Evolutionary conservation across 2,113 vertebrate genomes (phyloP), one percentile per base, ranked within the genome.

Genomic region (Chrysemys picta): DNA sequence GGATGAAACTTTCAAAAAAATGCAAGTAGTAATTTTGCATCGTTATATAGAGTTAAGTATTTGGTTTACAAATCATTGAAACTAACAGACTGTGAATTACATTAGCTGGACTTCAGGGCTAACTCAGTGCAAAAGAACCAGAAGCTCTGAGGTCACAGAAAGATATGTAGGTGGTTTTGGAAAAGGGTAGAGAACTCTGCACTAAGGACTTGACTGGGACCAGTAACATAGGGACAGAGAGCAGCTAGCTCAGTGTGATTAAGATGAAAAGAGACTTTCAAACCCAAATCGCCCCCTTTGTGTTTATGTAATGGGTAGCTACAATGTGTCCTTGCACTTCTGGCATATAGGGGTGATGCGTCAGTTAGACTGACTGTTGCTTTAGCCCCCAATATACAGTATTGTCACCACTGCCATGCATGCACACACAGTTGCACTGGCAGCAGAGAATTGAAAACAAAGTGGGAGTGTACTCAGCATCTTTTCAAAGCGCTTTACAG

Each of bases 141-240:
- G 19, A 0, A 2, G 17, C 22, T 84, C 54, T 84, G 4, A 65
- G 21, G 54, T 92, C 25, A 29, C 25, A 49, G 24, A 16, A 69
- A 0, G 2, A 45, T 79, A 80, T 45, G 10, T 53, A 0, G 3
- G 1, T 24, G 8, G 12, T 25, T 53, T 45, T 84, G 49, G 57
- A 49, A 85, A 85, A 11, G 62, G 80, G 80, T 27, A 69, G 45
- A n/a, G 38, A 27, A 38, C 11, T 38, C n/a, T 27, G 7, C 27
- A 57, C 27, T 56, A 2, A 53, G 52, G 29, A 57, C 47, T 50
- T 81, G 25, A 27, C 65, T 35, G 25, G 85, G 85, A 76, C 52
- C 4, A 42, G 24, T 45, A 45, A 76, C 22, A 22, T 2, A 50
- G 22, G 2, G 72, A 27, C 38, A 85, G 72, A 16, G 19, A 81